Base-by-base conservation (phyloP, 2,797 vertebrate species). In the Sebastes variabilis region DNA sequence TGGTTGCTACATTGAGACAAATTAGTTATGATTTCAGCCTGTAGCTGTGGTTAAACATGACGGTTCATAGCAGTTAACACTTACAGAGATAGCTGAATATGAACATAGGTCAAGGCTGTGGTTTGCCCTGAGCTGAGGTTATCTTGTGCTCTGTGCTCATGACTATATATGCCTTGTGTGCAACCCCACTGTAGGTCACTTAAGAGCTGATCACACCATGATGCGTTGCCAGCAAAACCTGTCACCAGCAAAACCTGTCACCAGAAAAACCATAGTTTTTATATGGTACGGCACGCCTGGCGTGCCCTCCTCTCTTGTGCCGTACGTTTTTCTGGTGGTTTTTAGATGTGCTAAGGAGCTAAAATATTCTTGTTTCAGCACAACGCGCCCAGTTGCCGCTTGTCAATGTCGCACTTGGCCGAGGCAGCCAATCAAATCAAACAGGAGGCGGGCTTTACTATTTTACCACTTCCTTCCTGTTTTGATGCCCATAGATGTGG, bases 61-160 rank as follows among this genome's bases (percentile, higher is more conserved):
- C 61, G 34, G 20, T 27, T 78, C 11, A n/a, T 54, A 60, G 59
- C 58, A 20, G 66, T 78, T 76, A 22, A 75, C 72, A 78, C 49
- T 66, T 46, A n/a, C 20, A 54, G 66, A 62, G 59, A 72, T 25
- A 55, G 79, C 77, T 69, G 70, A 75, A 72, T 69, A 16, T 38
- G 27, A 74, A 71, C 60, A 66, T 13, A 77, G 72, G 75, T 83
- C 64, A 77, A 75, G 71, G 72, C 66, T 82, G 64, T 32, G 30
- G 64, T 84, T 75, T 77, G 16, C 20, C 69, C 16, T 8, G 58
- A 30, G 75, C 20, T 8, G 58, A 30, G 73, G 34, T 62, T 77
- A 55, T 55, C 34, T 65, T 66, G 18, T 59, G 58, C 18, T 64
- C 52, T 58, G 42, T 62, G 61, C 42, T 49, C 29, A 61, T 71